Evolutionary conservation across 2,797 vertebrate species (phyloP).

Genomic region (Halcyon chelicuti): DNA sequence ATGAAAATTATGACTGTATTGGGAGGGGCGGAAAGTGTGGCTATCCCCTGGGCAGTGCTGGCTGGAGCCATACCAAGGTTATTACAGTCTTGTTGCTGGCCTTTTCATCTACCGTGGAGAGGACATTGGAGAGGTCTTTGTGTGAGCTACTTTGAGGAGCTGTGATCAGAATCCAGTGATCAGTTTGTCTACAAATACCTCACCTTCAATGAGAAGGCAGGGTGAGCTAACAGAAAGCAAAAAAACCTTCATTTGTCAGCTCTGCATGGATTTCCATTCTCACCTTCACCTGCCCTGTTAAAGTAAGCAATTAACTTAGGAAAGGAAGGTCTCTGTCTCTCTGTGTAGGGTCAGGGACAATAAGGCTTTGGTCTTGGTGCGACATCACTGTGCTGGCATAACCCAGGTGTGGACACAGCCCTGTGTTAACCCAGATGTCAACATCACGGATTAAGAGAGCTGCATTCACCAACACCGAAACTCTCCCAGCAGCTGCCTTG

Average conservation of each 20-base stretch:
- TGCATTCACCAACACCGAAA: background rate
- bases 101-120: background rate
- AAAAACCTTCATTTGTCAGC: background rate
- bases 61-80: background rate
- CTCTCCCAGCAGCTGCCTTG: background rate
- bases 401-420: background rate
- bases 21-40: no score
- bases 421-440: background rate
- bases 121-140: background rate
- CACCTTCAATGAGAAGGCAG: background rate
- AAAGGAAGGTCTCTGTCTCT: background rate
- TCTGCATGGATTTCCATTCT: background rate
- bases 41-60: background rate
- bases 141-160: background rate
- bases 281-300: background rate
- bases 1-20: background rate
- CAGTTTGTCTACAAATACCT: background rate
- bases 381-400: fast-evolving
- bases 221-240: background rate
- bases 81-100: background rate
- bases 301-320: background rate
- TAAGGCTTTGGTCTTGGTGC: background rate
- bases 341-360: background rate
- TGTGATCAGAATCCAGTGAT: background rate
- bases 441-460: background rate